These are phyloP conservation scores for Sinonovacula constricta DNA, from an alignment of 1,140 invertebrate genomes.

Conservation along the genomic window DNA sequence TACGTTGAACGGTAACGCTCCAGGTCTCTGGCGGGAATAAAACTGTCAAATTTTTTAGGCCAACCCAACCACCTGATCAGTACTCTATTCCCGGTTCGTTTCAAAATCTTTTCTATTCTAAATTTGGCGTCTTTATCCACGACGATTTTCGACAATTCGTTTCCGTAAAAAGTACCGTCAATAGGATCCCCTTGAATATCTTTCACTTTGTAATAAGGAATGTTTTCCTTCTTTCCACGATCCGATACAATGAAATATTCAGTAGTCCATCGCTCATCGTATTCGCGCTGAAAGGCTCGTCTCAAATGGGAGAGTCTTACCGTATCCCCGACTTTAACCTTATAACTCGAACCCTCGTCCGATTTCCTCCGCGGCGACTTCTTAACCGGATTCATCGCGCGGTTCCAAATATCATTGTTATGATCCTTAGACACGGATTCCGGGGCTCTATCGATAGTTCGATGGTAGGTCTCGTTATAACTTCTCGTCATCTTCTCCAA, in stretches of 20 bases:
- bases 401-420: not conserved
- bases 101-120: conserved; percentile 20
- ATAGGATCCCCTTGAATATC: not conserved
- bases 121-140: conserved; percentile 1
- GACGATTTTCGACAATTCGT: not conserved
- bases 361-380: not conserved
- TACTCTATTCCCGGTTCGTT: conserved; percentile 1
- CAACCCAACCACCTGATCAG: not conserved
- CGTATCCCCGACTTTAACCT: not conserved
- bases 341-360: too few species aligned
- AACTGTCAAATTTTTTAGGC: conserved; percentile 7
- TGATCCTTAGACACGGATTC: not conserved
- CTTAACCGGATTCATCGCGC: not conserved
- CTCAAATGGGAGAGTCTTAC: conserved; percentile 7
- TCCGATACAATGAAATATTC: conserved; percentile 1
- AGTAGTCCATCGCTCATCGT: conserved; percentile 4
- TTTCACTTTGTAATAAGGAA: not conserved
- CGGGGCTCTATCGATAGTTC: not conserved
- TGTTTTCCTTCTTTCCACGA: not conserved
- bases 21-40: not conserved
- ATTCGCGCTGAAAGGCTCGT: too few species aligned
- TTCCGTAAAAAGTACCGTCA: conserved; percentile 12
- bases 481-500: not conserved
- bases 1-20: too few species aligned
- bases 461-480: conserved; percentile 10